Percentiles rank a stretch among this genome's conserved stretches.
These are phyloP conservation scores for Notodonta ziczac DNA, from an alignment of 2,888 invertebrate genomes.

Conservation along the genomic window DNA sequence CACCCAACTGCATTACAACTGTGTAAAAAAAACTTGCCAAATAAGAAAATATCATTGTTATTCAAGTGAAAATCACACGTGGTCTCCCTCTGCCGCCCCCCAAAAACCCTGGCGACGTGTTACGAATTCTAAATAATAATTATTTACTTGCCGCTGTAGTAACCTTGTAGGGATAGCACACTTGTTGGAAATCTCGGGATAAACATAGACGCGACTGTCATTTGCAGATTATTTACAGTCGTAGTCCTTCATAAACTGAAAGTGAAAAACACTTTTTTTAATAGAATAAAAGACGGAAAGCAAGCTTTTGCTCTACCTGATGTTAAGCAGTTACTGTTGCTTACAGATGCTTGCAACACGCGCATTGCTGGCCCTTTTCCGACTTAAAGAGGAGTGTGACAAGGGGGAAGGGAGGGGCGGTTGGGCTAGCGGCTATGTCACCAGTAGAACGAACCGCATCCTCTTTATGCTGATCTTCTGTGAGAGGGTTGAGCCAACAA, in stretches of 20 bases:
- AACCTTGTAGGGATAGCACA: conserved; percentile 24
- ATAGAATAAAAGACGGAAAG: neutral
- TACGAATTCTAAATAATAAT: conserved; percentile 46
- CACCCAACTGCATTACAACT: neutral
- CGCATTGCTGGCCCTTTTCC: no score
- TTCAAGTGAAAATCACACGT: conserved; percentile 64
- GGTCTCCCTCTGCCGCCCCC: conserved; percentile 36
- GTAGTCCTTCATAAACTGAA: neutral
- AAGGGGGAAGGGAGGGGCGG: no score
- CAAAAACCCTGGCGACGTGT: conserved; percentile 40
- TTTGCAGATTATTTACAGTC: neutral
- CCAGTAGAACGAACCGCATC: no score
- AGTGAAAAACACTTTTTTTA: neutral
- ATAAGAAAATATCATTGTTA: conserved; percentile 62
- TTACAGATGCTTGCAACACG: no score
- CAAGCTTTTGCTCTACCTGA: neutral
- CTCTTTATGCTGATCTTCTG: no score
- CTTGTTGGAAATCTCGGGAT: neutral
- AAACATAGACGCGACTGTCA: neutral
- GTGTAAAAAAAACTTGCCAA: conserved; percentile 39
- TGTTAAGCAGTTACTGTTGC: no score
- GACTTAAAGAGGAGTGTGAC: no score
- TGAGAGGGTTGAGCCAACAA: no score
- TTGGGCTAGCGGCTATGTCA: no score
- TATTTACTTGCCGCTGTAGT: conserved; percentile 45